A percentile compares a stretch with the other conserved stretches of the same genome.
phyloP scores from a whole-genome alignment of 2,113 vertebrate genomes.

The Hiodon alosoides region DNA sequence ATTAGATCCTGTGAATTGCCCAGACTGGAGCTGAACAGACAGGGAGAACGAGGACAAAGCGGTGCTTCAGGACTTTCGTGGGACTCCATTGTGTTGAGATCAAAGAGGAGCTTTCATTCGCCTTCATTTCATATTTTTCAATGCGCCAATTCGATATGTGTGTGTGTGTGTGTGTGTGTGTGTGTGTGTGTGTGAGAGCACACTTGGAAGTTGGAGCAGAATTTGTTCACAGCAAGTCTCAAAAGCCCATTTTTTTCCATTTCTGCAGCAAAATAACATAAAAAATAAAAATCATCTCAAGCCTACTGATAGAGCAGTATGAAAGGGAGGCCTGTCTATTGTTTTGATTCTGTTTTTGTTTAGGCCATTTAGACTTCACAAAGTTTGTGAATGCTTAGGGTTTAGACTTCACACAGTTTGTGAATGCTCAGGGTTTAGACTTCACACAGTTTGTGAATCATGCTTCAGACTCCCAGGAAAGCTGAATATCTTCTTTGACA shows the following conservation, averaged over 20 bases:
- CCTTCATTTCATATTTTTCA: constrained; percentile 21
- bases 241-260: constrained; percentile 15
- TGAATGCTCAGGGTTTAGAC: too few species aligned
- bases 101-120: constrained; percentile 38
- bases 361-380: too few species aligned
- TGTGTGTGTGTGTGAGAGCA: constrained; percentile 16
- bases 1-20: background rate
- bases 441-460: too few species aligned
- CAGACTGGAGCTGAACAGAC: constrained; percentile 22
- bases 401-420: too few species aligned
- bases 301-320: background rate
- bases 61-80: constrained; percentile 19
- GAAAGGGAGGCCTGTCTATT: constrained; percentile 5
- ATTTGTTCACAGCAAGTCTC: constrained; percentile 30
- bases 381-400: too few species aligned
- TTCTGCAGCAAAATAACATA: constrained; percentile 8
- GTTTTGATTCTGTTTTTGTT: too few species aligned
- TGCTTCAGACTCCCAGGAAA: too few species aligned
- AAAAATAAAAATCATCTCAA: background rate
- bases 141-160: constrained; percentile 38
- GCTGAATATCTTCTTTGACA: too few species aligned
- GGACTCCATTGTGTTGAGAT: constrained; percentile 36
- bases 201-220: constrained; percentile 32
- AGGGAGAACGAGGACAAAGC: constrained; percentile 22
- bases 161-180: constrained; percentile 2